These are phyloP conservation scores for Symphodus melops DNA, from an alignment of 2,113 vertebrate genomes.

Conservation along the genomic window DNA sequence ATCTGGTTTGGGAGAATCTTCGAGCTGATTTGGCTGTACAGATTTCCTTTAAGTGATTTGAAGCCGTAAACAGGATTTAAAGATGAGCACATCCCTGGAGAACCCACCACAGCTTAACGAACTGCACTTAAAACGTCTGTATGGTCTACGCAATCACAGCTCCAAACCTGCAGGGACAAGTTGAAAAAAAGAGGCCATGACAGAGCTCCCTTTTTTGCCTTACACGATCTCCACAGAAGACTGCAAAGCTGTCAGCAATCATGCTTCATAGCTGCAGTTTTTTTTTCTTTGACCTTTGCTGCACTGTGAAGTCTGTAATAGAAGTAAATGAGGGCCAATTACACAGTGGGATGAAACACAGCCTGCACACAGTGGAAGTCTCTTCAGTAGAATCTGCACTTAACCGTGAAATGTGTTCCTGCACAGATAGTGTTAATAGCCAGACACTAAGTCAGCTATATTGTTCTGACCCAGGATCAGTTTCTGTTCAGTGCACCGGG, in stretches of 20 bases:
- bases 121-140: slow-evolving; percentile 39
- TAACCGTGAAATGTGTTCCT: slow-evolving; percentile 35
- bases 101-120: slow-evolving; percentile 37
- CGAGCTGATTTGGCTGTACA: slow-evolving; percentile 23
- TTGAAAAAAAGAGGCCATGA: slow-evolving; percentile 17
- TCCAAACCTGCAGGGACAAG: slow-evolving; percentile 29
- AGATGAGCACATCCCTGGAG: slow-evolving; percentile 32
- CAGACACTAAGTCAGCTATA: slow-evolving; percentile 5
- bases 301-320: slow-evolving; percentile 25
- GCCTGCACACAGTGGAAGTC: not conserved
- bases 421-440: slow-evolving; percentile 10
- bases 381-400: slow-evolving; percentile 3
- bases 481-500: slow-evolving; percentile 3
- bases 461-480: slow-evolving; percentile 16
- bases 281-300: slow-evolving; percentile 30
- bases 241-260: slow-evolving; percentile 28
- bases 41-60: slow-evolving; percentile 41
- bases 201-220: not conserved
- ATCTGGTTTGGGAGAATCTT: slow-evolving; percentile 29
- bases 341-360: slow-evolving; percentile 25
- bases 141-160: slow-evolving; percentile 30
- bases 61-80: slow-evolving; percentile 58
- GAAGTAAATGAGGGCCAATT: slow-evolving; percentile 19
- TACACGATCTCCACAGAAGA: not conserved
- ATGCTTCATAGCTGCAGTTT: slow-evolving; percentile 1